Evolutionary conservation across 2,797 vertebrate species (phyloP).

Genomic region (Micropoecilia bifurca): DNA sequence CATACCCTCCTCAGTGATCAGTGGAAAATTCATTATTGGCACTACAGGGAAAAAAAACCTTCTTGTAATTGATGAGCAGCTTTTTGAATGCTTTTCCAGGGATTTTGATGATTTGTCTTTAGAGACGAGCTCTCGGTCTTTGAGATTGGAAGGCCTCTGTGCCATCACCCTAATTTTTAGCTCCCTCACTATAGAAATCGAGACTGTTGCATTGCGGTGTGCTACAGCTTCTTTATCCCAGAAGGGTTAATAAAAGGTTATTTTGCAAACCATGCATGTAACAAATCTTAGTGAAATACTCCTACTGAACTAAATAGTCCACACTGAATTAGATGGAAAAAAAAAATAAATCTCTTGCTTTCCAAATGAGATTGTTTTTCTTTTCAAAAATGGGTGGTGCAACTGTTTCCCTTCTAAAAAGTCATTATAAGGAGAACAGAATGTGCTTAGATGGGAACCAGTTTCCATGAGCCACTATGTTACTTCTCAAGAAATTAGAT

Average conservation of each 20-base stretch:
- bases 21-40: too few species aligned
- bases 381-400: neutral
- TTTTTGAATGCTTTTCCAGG: neutral
- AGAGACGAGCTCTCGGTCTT: neutral
- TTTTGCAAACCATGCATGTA: neutral
- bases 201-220: neutral
- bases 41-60: neutral
- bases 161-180: neutral
- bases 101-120: neutral
- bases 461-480: neutral
- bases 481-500: neutral
- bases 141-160: neutral
- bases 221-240: neutral
- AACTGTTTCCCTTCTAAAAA: neutral
- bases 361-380: neutral
- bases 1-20: neutral
- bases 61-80: neutral
- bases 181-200: neutral
- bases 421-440: neutral
- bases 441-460: neutral
- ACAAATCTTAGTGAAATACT: neutral
- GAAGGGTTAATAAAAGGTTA: neutral
- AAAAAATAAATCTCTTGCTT: neutral
- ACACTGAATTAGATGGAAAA: neutral
- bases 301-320: neutral